Evolutionary conservation across 2,888 invertebrate species (phyloP).

Genomic region (Lydus trimaculatus): DNA sequence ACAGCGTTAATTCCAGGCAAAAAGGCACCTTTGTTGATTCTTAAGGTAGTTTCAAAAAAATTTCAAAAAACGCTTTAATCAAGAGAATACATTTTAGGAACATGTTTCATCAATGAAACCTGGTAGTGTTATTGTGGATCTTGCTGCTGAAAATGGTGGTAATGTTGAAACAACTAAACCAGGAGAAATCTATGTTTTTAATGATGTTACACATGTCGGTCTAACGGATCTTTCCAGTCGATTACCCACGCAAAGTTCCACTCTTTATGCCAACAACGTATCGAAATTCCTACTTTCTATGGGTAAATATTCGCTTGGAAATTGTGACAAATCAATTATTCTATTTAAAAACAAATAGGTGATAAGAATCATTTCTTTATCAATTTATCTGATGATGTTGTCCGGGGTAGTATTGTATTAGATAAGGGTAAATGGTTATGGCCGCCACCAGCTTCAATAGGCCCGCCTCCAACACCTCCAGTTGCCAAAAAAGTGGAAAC

Average conservation of each 20-base stretch:
- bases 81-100: constrained; percentile 61
- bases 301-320: constrained; percentile 63
- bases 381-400: constrained; percentile 85
- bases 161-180: constrained; percentile 84
- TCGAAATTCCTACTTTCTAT: constrained; percentile 85
- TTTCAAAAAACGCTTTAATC: neutral
- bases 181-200: constrained; percentile 75
- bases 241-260: constrained; percentile 85
- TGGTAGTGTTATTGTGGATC: constrained; percentile 87
- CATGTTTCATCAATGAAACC: constrained; percentile 84
- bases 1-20: constrained; percentile 91
- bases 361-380: constrained; percentile 80
- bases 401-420: constrained; percentile 81
- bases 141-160: constrained; percentile 89
- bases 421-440: constrained; percentile 78
- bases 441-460: constrained; percentile 77
- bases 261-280: constrained; percentile 90
- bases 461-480: constrained; percentile 60
- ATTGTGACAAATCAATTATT: neutral
- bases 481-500: constrained; percentile 55
- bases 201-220: constrained; percentile 86
- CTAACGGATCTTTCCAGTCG: constrained; percentile 85
- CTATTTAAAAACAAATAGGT: constrained; percentile 55
- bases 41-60: constrained; percentile 67
- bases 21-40: constrained; percentile 80